Percentiles rank a stretch among this genome's conserved stretches.
Evolutionary conservation across 1,140 invertebrate species (phyloP).

Genomic region (Calephelis nemesis): DNA sequence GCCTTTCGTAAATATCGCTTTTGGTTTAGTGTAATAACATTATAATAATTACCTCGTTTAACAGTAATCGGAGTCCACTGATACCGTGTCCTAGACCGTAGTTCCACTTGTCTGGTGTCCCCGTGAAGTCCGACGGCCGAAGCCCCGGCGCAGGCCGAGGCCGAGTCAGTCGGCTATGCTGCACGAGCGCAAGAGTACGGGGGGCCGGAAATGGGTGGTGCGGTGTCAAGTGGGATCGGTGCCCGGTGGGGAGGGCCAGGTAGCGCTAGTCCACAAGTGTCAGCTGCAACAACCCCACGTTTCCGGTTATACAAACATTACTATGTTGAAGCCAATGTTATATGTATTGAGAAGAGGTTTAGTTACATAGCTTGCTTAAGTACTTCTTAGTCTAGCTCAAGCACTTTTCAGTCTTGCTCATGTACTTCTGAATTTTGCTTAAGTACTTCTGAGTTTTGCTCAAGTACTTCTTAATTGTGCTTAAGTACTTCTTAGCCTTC

Average conservation of each 20-base stretch:
- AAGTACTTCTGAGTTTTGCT: too few relatives aligned
- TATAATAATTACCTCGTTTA: background rate
- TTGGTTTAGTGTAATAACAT: too few relatives aligned
- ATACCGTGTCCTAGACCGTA: conserved; percentile 14
- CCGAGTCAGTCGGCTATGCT: conserved; percentile 48
- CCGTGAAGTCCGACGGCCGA: conserved; percentile 32
- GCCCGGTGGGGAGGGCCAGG: conserved; percentile 49
- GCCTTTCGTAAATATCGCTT: too few relatives aligned
- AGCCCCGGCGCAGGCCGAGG: conserved; percentile 40
- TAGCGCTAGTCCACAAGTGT: conserved; percentile 69
- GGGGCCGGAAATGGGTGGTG: conserved; percentile 37
- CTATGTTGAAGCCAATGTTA: too few relatives aligned
- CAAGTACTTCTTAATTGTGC: too few relatives aligned
- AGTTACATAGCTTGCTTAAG: too few relatives aligned
- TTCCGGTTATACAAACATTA: background rate
- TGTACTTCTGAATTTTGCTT: too few relatives aligned
- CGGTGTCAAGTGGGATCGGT: conserved; percentile 50
- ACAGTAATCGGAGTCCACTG: conserved; percentile 16
- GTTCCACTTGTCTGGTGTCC: conserved; percentile 10
- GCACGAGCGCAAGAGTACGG: conserved; percentile 33
- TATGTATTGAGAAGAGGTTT: too few relatives aligned
- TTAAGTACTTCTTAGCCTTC: too few relatives aligned
- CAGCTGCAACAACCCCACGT: conserved; percentile 40
- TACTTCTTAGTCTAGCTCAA: too few relatives aligned
- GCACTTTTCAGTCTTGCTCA: too few relatives aligned